Evolutionary conservation across 2,113 vertebrate genomes (phyloP), one percentile per base, ranked within the genome.

Genomic region (Cyrtonyx montezumae): DNA sequence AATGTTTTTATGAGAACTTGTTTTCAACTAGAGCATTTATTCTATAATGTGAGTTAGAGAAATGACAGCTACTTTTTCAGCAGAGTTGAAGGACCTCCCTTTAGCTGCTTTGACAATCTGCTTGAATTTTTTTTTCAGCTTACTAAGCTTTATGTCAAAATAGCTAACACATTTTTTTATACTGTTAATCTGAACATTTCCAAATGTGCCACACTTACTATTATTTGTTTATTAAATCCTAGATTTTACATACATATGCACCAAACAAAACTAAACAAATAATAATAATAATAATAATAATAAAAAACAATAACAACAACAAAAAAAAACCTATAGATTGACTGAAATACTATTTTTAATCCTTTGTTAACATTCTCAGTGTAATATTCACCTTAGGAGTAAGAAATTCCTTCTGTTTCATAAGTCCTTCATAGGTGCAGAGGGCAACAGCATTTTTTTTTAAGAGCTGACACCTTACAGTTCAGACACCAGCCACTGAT

Each of bases 401-500:
- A 6, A 55, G 28, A 37, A 92, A 55, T 4, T n/a, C 7, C 14
- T 73, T 32, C 21, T 55, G 1, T 12, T 76, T 5, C 23, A 9
- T 3, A 36, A 51, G 32, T 14, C 11, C 76, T 48, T 4, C 0
- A 0, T 4, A 59, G 49, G 28, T 4, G 21, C 0, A 5, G 37
- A 86, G 19, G 8, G 21, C 15, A n/a, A 30, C 18, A 25, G 36
- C 20, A 36, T 25, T 55, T 91, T 32, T 32, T 1, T 32, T 1
- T 55, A 30, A 51, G 32, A 88, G 25, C 26, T 45, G 7, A 26
- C 20, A 32, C 34, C 22, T 87, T 59, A 26, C 0, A 0, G 19
- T 56, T 84, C 37, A 36, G 46, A 34, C 32, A 37, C 21, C 48
- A 53, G 28, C 20, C 43, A 53, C 51, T 59, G 6, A 34, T 19